These are phyloP conservation scores for Microplitis manilae DNA, from an alignment of 2,888 invertebrate genomes.

Conservation along the genomic window DNA sequence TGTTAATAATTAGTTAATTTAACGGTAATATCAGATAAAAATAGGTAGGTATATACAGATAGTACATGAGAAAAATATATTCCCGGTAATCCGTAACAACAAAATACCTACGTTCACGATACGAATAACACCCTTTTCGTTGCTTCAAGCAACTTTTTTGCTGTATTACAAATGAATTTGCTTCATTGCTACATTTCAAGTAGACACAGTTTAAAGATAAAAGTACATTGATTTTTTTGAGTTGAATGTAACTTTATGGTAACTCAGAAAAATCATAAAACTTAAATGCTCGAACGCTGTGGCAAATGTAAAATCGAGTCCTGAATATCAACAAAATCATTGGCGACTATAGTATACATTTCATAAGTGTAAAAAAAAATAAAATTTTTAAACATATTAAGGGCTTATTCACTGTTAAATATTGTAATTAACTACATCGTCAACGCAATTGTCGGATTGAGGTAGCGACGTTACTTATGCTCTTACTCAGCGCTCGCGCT, in stretches of 20 bases:
- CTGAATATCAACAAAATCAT: slow-evolving; percentile 20
- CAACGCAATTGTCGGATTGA: slow-evolving; percentile 34
- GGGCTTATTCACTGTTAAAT: slow-evolving; percentile 15
- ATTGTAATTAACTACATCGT: slow-evolving; percentile 33
- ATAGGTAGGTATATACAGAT: slow-evolving; percentile 16
- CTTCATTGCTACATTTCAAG: slow-evolving; percentile 26
- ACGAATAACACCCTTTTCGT: slow-evolving; percentile 20
- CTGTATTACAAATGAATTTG: slow-evolving; percentile 21
- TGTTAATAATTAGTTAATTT: neutral
- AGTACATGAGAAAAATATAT: slow-evolving; percentile 19
- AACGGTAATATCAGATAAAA: neutral
- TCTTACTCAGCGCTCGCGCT: slow-evolving; percentile 27
- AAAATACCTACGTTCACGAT: slow-evolving; percentile 16
- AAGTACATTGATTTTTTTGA: slow-evolving; percentile 64
- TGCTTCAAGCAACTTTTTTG: slow-evolving; percentile 23
- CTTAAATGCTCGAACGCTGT: slow-evolving; percentile 67
- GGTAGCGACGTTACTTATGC: slow-evolving; percentile 23
- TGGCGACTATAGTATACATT: slow-evolving; percentile 4
- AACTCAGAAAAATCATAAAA: slow-evolving; percentile 59
- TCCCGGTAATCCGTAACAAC: slow-evolving; percentile 17
- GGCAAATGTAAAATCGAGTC: slow-evolving; percentile 52
- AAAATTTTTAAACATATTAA: slow-evolving; percentile 20
- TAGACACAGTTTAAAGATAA: slow-evolving; percentile 53
- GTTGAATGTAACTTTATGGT: slow-evolving; percentile 39
- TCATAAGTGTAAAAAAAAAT: slow-evolving; percentile 1